phyloP scores from a whole-genome alignment of 1,140 invertebrate genomes.

The Drosophila kohkoa region DNA sequence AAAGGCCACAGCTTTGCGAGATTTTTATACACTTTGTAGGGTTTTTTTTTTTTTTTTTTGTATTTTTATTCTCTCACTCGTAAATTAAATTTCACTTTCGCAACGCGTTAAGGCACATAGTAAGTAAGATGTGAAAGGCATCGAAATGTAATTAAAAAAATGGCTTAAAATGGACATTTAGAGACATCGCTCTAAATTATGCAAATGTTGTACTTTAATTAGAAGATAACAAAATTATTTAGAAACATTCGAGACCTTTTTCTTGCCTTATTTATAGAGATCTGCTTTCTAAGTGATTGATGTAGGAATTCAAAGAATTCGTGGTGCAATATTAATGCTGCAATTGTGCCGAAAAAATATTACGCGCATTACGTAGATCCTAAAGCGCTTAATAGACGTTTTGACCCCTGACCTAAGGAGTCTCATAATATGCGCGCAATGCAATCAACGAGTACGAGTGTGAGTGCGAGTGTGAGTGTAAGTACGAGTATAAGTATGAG shows the following conservation, averaged over 20 bases:
- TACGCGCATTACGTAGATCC: neutral
- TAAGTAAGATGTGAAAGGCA: conserved; percentile 12
- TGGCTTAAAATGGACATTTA: neutral
- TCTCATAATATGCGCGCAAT: conserved; percentile 4
- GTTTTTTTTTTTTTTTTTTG: conserved; percentile 14
- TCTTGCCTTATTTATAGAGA: neutral
- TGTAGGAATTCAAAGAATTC: too few relatives aligned
- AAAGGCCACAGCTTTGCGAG: conserved; percentile 27
- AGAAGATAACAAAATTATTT: neutral
- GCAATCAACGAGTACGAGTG: conserved; percentile 3
- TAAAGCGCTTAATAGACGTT: neutral
- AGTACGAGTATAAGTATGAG: neutral
- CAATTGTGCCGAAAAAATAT: neutral
- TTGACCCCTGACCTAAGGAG: conserved; percentile 40
- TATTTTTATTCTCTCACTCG: neutral
- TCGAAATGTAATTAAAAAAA: conserved; percentile 19
- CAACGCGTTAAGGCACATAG: neutral
- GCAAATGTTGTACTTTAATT: conserved; percentile 1
- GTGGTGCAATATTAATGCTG: neutral
- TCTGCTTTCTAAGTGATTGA: too few relatives aligned
- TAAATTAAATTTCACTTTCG: conserved; percentile 30
- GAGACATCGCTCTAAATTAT: conserved; percentile 6
- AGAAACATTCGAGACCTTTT: neutral
- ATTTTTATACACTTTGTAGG: conserved; percentile 22
- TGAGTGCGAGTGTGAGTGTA: neutral